Percentiles rank a stretch among this genome's conserved stretches.
Evolutionary conservation across 2,888 invertebrate genomes (phyloP).

Genomic region (Eristalis arbustorum): DNA sequence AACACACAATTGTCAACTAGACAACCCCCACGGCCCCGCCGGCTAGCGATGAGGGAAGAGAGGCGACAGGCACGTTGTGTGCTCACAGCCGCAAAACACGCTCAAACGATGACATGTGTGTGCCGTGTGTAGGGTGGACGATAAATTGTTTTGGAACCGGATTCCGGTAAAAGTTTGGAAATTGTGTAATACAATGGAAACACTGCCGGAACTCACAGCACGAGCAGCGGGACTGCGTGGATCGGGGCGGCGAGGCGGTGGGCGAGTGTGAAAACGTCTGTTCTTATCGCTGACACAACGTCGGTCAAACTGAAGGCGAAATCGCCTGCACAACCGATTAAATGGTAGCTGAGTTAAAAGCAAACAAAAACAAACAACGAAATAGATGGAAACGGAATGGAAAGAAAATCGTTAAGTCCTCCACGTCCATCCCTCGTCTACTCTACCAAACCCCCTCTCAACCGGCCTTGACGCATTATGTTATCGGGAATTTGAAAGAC

Average conservation of each 20-base stretch:
- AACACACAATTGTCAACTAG: conserved; percentile 50
- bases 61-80: neutral
- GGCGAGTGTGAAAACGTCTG: conserved; percentile 15
- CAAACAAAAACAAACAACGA: conserved; percentile 9
- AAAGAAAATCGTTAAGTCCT: neutral
- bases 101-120: neutral
- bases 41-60: neutral
- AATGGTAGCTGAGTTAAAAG: conserved; percentile 8
- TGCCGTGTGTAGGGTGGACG: neutral
- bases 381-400: neutral
- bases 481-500: conserved; percentile 40
- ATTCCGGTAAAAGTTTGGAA: conserved; percentile 2
- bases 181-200: conserved; percentile 11
- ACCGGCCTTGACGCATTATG: conserved; percentile 28
- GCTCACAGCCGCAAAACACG: neutral
- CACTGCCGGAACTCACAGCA: neutral
- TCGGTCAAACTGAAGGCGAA: neutral
- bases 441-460: neutral
- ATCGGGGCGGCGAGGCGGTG: neutral
- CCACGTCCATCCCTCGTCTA: no score
- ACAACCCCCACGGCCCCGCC: conserved; percentile 31
- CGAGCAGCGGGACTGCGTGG: neutral
- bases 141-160: conserved; percentile 20
- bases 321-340: neutral
- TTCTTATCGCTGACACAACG: conserved; percentile 43